Percentiles rank a stretch among this genome's conserved stretches.
Conservation (phyloP, 2,888 invertebrate genomes). For the Lasioglossum calceatum region DNA sequence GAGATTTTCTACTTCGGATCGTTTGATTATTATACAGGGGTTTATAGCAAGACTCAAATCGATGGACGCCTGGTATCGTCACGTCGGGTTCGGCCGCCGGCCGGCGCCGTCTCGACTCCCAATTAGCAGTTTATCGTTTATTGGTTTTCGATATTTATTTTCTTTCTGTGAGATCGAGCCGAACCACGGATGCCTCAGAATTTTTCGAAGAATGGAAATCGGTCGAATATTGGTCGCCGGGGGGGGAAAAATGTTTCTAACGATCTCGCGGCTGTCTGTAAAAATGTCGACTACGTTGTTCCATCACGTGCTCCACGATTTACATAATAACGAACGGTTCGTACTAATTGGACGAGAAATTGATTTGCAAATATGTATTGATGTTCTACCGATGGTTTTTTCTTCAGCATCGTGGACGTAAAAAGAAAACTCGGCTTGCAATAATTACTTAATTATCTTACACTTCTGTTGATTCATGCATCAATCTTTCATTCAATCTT, state of each 20-base stretch:
- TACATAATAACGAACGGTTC: not conserved
- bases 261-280: constrained; percentile 30
- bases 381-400: too few species aligned
- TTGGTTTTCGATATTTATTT: constrained; percentile 82
- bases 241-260: constrained; percentile 1
- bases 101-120: constrained; percentile 80
- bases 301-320: not conserved
- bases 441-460: not conserved
- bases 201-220: constrained; percentile 64
- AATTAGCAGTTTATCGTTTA: constrained; percentile 83
- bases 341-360: not conserved
- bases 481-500: not conserved
- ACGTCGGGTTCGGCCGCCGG: constrained; percentile 45
- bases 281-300: constrained; percentile 16
- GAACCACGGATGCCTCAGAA: constrained; percentile 52
- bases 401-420: not conserved
- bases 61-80: constrained; percentile 65
- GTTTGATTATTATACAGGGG: constrained; percentile 70
- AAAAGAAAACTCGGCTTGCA: not conserved
- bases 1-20: constrained; percentile 56
- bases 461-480: not conserved
- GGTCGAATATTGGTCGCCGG: constrained; percentile 46
- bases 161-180: constrained; percentile 57
- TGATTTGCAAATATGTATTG: not conserved
- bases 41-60: constrained; percentile 71